These are phyloP conservation scores for Boulengeromyrus knoepffleri DNA, from an alignment of 2,113 vertebrate genomes.

Conservation along the genomic window DNA sequence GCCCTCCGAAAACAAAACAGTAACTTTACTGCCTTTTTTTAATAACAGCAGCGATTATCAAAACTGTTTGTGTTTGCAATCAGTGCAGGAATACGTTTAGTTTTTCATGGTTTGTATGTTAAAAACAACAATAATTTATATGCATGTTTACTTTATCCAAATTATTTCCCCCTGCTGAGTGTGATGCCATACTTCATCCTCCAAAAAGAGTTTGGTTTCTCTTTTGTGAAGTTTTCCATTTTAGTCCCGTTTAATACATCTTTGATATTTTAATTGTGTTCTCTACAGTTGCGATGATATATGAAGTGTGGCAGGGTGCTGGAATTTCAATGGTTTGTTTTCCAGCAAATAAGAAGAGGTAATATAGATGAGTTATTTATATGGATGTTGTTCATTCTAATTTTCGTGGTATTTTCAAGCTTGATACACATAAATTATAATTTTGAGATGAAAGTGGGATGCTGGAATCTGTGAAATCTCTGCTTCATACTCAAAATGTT, in stretches of 20 bases:
- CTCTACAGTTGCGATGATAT: conserved; percentile 1
- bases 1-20: neutral
- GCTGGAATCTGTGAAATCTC: neutral
- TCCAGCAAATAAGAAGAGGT: neutral
- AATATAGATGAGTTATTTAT: neutral
- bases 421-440: conserved; percentile 19
- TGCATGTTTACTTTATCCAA: neutral
- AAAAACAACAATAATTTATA: neutral
- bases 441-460: conserved; percentile 15
- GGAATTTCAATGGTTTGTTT: neutral
- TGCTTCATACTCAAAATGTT: neutral
- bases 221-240: neutral
- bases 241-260: neutral
- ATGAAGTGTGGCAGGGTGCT: neutral
- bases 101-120: neutral
- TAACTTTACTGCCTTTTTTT: neutral
- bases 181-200: neutral
- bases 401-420: conserved; percentile 3
- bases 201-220: neutral
- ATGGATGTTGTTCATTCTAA: conserved; percentile 8
- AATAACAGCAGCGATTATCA: neutral
- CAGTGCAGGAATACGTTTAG: neutral
- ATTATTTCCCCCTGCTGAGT: neutral
- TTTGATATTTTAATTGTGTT: neutral
- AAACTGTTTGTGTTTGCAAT: neutral